phyloP scores from a whole-genome alignment of 2,113 vertebrate species.

The Urocolius indicus region DNA sequence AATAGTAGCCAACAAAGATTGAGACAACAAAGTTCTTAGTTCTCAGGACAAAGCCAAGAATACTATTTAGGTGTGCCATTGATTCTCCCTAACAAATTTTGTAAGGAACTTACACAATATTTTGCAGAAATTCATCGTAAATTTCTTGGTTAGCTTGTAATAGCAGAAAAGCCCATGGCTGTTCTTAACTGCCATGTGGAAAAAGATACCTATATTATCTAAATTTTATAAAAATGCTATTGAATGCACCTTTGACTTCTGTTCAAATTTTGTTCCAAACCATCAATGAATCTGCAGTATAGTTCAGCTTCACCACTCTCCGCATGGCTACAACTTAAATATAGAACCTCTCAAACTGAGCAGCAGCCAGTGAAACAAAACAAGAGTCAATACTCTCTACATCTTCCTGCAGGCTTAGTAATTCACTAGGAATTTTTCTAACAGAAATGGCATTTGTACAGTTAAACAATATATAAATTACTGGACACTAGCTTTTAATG shows the following conservation, averaged over 20 bases:
- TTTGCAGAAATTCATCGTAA: neutral
- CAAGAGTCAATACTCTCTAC: neutral
- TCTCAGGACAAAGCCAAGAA: fast-evolving
- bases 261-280: neutral
- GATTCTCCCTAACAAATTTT: neutral
- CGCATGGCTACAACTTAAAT: neutral
- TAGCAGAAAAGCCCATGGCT: neutral
- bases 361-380: neutral
- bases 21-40: neutral
- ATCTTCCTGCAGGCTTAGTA: neutral
- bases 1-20: neutral
- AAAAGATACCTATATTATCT: neutral
- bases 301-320: neutral
- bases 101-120: fast-evolving
- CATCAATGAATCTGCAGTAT: neutral
- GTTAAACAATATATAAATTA: neutral
- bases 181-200: neutral
- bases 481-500: neutral
- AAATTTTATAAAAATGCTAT: neutral
- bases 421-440: neutral
- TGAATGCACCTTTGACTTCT: neutral
- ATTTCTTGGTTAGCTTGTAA: neutral
- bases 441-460: neutral
- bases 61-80: neutral
- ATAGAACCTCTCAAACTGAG: neutral